phyloP scores from a whole-genome alignment of 2,888 invertebrate species.

The Pseudeuparius sepicola region DNA sequence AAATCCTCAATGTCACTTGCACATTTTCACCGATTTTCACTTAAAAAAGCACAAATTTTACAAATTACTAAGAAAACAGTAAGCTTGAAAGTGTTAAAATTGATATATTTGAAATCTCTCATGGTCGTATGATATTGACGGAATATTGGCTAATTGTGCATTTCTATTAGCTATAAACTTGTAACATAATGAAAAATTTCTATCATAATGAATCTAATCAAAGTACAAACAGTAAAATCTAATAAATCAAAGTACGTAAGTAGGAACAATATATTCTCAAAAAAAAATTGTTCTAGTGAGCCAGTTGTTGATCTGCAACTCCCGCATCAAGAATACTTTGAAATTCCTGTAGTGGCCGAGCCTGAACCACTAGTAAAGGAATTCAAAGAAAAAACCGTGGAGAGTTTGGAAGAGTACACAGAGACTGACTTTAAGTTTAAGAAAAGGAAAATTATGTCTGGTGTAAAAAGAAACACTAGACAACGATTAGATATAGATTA shows the following conservation, averaged over 20 bases:
- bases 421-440: constrained; percentile 48
- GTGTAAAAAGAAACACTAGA: constrained; percentile 50
- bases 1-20: constrained; percentile 4
- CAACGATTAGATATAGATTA: constrained; percentile 55
- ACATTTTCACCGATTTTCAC: neutral
- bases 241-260: too few species aligned
- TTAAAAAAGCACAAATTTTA: neutral
- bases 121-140: too few species aligned
- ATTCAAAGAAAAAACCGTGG: constrained; percentile 53
- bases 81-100: too few species aligned
- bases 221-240: too few species aligned
- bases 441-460: constrained; percentile 52
- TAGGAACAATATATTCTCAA: too few species aligned
- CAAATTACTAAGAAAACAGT: too few species aligned
- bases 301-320: constrained; percentile 56
- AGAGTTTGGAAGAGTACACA: constrained; percentile 44
- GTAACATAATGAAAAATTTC: too few species aligned
- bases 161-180: too few species aligned
- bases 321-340: constrained; percentile 39
- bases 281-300: constrained; percentile 22
- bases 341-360: constrained; percentile 32
- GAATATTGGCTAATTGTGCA: too few species aligned
- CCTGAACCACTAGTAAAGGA: constrained; percentile 42
- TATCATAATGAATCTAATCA: too few species aligned
- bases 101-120: too few species aligned